Percentiles rank a stretch among this genome's conserved stretches.
Evolutionary conservation across 1,140 invertebrate genomes (phyloP).

Genomic region (Papilio helenus): DNA sequence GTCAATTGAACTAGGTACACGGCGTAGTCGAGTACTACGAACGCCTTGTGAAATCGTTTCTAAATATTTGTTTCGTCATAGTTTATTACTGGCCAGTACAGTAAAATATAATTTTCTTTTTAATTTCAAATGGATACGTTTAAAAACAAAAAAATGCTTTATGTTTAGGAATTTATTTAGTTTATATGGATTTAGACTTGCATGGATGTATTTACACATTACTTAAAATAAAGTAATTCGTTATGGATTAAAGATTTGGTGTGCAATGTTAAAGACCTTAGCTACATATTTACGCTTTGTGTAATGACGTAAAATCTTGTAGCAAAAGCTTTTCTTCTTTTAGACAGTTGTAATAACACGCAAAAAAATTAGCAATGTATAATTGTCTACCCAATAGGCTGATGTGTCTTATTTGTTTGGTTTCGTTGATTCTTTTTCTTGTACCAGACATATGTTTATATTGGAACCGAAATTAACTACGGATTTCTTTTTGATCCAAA

Average conservation of each 20-base stretch:
- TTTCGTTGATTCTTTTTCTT: constrained; percentile 35
- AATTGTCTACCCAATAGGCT: neutral
- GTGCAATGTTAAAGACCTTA: neutral
- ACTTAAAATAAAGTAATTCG: neutral
- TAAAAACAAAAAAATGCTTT: neutral
- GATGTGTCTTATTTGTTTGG: constrained; percentile 9
- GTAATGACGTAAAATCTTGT: neutral
- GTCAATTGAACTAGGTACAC: constrained; percentile 53
- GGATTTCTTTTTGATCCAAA: constrained; percentile 18
- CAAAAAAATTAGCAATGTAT: neutral
- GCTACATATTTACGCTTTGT: neutral
- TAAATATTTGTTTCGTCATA: neutral
- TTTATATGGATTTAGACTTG: too few species aligned
- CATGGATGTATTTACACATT: neutral
- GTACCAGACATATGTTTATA: constrained; percentile 23
- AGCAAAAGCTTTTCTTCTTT: neutral
- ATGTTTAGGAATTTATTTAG: neutral
- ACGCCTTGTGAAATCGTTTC: constrained; percentile 22
- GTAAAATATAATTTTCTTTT: neutral
- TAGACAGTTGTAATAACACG: neutral
- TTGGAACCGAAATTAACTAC: constrained; percentile 29
- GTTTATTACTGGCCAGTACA: neutral
- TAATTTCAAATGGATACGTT: neutral
- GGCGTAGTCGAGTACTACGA: constrained; percentile 45
- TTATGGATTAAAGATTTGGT: neutral